Evolutionary conservation across 1,140 invertebrate genomes (phyloP).

Genomic region (Ooceraea biroi): DNA sequence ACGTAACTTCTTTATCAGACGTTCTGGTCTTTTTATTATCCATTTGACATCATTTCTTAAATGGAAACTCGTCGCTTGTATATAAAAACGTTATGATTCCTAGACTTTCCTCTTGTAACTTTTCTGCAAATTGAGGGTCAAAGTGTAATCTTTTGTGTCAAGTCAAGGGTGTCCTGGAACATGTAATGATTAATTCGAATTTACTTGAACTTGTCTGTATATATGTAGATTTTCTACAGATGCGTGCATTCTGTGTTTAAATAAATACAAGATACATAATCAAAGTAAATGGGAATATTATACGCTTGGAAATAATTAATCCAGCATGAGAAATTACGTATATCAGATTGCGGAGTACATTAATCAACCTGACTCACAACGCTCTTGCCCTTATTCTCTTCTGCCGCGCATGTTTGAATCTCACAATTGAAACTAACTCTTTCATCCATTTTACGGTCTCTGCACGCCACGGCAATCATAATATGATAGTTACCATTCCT

Average conservation of each 20-base stretch:
- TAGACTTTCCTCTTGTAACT: background rate
- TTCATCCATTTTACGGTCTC: background rate
- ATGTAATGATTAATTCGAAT: background rate
- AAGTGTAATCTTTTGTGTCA: background rate
- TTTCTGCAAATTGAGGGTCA: background rate
- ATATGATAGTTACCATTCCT: background rate
- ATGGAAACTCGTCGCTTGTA: background rate
- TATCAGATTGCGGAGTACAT: slow-evolving; percentile 22
- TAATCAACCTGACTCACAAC: slow-evolving; percentile 34
- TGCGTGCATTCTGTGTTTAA: slow-evolving; percentile 3
- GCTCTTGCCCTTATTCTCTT: slow-evolving; percentile 43
- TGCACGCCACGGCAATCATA: too few relatives aligned
- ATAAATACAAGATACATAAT: slow-evolving; percentile 18
- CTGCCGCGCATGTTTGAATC: background rate
- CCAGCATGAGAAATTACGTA: slow-evolving; percentile 40
- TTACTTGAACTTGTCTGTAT: slow-evolving; percentile 21
- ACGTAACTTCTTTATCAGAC: too few relatives aligned
- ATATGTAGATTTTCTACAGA: slow-evolving; percentile 11
- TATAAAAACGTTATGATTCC: background rate
- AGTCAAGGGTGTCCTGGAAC: too few relatives aligned
- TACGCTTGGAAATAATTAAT: slow-evolving; percentile 57
- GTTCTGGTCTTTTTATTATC: background rate
- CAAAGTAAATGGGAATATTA: slow-evolving; percentile 49
- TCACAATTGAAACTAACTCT: slow-evolving; percentile 12
- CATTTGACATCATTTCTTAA: background rate